Evolutionary conservation across 2,113 vertebrate species (phyloP), one percentile per base, ranked within the genome.

Genomic region (Oxygymnocypris stewartii): DNA sequence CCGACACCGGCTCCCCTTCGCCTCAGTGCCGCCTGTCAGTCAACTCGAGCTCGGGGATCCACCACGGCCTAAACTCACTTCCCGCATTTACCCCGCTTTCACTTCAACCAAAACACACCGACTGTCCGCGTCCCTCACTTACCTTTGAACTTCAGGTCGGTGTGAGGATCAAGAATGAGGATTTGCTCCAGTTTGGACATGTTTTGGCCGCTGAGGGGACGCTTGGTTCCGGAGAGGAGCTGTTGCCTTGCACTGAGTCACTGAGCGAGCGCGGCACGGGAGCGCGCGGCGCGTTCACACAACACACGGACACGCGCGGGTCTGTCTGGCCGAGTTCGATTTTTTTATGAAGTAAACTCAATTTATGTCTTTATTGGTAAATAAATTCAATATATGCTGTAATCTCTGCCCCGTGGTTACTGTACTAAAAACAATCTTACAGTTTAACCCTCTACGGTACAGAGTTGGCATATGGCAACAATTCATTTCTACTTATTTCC

Each of bases 61-160:
- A 3, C 83, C 40, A 90, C 88, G 92, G 93, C 92, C 94, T 65
- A 47, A 25, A 65, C 89, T 82, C 69, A 69, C 91, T 91, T 93
- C 91, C 90, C 92, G 93, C 94, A 94, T 95, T 51, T 65, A 79
- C 31, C 16, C 35, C 77, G 78, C 37, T 51, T 74, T 61, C 44
- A 82, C 65, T 40, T 37, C n/a, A 65, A 31, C 14, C 18, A 18
- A 51, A 42, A 20, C n/a, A 37, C 9, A 16, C n/a, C 5, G 35
- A 16, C 16, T 49, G 47, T 28, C 20, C 28, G 1, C 61, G 28
- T 14, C 44, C 1, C 49, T 35, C 63, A 69, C 94, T 92, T 93
- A 98, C 97, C 97, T 98, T 96, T 98, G 91, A 98, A 99, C 95
- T 93, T 97, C 92, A 99, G 97, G 93, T 99, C 97, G 91, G 87